Base-by-base conservation (phyloP, 2,888 invertebrate species). In the Plusia festucae region DNA sequence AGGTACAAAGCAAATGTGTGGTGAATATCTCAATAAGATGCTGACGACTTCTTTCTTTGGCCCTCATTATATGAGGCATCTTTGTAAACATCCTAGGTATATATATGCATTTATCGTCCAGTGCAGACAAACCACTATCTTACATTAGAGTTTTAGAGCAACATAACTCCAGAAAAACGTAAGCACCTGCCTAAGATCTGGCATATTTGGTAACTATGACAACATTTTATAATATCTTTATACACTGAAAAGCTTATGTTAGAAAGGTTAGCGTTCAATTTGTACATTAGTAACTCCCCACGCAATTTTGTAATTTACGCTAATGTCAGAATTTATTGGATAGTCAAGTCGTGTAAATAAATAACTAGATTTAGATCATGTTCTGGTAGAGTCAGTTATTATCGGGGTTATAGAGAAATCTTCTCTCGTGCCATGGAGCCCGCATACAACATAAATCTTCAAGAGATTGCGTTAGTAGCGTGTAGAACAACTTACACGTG, bases 401-500 rank as follows among this genome's bases (percentile, higher is more conserved):
- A 13, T 34, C 44, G 6, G 18, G 46, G 9, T 49, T 65, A 15
- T 24, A 9, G 9, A 11, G 24, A 15, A 22, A 16, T 52, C 27
- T 27, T 30, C n/a, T 30, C 20, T 63, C n/a, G 46, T 5, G 8
- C 18, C 11, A 49, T 20, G 18, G 16, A 32, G 24, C 13, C 51
- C 16, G 54, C 51, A 67, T 51, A 72, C 54, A 57, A 63, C 32
- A 30, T 11, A 13, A 18, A 58, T 18, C 24, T 51, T 16, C 13
- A 46, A 46, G 46, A 55, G 65, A 53, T 69, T n/a, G 53, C 68
- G 62, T 57, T 56, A 53, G 53, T 67, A 60, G 61, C 74, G 74
- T 59, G 60, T 65, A 73, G 70, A 73, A 66, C 68, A 67, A 60
- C 53, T 63, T 63, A 68, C 60, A 68, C 70, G 65, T 76, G 79